Conservation (phyloP, 1,140 invertebrate genomes). For the Leptinotarsa undecemlineata region DNA sequence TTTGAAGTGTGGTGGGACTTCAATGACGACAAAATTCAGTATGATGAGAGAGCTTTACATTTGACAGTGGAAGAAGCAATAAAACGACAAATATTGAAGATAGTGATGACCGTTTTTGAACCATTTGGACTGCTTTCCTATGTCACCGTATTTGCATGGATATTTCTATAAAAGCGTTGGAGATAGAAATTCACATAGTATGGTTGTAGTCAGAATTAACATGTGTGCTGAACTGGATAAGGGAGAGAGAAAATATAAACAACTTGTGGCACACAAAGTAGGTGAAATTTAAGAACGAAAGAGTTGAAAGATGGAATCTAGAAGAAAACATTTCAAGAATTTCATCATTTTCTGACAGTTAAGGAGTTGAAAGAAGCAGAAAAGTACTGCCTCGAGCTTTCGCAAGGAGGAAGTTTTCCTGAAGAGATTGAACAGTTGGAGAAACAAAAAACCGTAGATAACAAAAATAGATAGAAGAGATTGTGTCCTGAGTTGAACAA, state of each 20-base stretch:
- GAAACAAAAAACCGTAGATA: not conserved
- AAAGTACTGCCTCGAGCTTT: not conserved
- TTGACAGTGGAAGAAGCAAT: too few species aligned
- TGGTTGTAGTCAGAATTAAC: not conserved
- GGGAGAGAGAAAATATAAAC: not conserved
- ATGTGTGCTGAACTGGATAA: not conserved
- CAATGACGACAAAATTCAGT: not conserved
- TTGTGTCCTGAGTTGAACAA: not conserved
- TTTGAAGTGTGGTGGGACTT: not conserved
- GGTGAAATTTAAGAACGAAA: not conserved
- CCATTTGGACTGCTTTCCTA: not conserved
- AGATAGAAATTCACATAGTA: not conserved
- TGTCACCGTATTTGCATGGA: not conserved
- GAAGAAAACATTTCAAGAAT: not conserved
- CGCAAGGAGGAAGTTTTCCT: not conserved
- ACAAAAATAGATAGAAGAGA: too few species aligned
- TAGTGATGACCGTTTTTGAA: too few species aligned
- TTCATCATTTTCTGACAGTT: not conserved
- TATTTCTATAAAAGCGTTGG: not conserved
- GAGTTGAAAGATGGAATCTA: not conserved
- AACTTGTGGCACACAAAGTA: not conserved
- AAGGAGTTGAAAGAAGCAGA: not conserved
- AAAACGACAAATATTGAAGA: too few species aligned
- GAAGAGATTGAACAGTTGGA: not conserved
- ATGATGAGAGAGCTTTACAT: too few species aligned